Base-by-base conservation (phyloP, 2,797 vertebrate genomes). In the Syngnathus acus region DNA sequence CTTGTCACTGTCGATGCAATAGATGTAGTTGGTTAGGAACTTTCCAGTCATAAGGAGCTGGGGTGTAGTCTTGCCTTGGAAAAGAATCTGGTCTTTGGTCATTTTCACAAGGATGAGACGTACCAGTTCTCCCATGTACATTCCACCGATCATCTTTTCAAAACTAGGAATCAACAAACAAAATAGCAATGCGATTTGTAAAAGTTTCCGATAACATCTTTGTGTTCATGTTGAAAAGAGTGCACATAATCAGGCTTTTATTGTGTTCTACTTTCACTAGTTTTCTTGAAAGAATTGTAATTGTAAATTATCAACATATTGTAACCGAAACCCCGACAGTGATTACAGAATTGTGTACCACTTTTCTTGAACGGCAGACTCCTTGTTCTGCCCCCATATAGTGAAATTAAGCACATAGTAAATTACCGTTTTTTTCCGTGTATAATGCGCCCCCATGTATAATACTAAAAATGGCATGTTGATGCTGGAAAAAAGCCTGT, bases 141-240 rank as follows among this genome's bases (percentile, higher is more conserved):
- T 90, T 5, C 96, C 95, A 0, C 97, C 95, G 81, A 98, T 96
- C 96, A 99, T 98, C 90, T 98, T 99, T 88, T 99, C 96, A 86
- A 98, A 99, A 68, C 97, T 98, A 23, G 6, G 17, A 65, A 55
- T n/a, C 16, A n/a, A 45, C 4, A 66, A n/a, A 57, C 8, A 40
- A 65, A 38, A 38, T 5, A 10, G 4, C 10, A 61, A 21, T 23
- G 19, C 9, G 5, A 9, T 2, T 59, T 8, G 9, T 37, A 58
- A 37, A 58, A 17, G 21, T 26, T 14, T 14, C 2, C 14, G 32
- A 55, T 55, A 38, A 53, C 6, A 21, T 9, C 0, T 53, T 23
- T 21, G 50, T 11, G 2, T 23, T n/a, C 6, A 14, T 55, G 53
- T 55, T 10, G 32, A 26, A 1, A 55, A 5, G 53, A 16, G 23